Base-by-base conservation (phyloP, 1,140 invertebrate species). In the Goniozus legneri region DNA sequence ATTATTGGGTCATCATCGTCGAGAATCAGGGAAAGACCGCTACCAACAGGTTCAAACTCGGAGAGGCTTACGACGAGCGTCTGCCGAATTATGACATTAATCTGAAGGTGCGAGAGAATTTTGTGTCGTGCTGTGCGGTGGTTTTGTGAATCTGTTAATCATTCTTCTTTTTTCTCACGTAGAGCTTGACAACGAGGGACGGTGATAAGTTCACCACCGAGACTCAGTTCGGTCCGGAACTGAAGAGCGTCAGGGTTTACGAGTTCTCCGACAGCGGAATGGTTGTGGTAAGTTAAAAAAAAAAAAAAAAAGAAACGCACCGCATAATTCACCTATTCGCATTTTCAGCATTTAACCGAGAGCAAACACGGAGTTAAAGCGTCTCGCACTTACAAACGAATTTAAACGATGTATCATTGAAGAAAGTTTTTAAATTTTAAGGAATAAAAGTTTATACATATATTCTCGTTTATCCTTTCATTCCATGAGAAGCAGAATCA, bases 171-270 rank as follows among this genome's bases (percentile, higher is more conserved):
- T 21, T 33, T 21, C 7, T 37, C 24, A 62, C 60, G 30, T 56
- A 76, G 73, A 73, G 65, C 54, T 40, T 73, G n/a, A 67, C 71
- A 4, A 67, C 59, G n/a, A 50, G 54, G 33, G 63, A 69, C 12
- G 71, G 69, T n/a, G 56, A 73, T 32, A 63, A 57, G 43, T 64
- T 71, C 39, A 65, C 52, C 19, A 67, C 65, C 8, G 65, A 62
- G 20, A 64, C 65, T 12, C 56, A 68, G 34, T 48, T 66, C 20
- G 42, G 49, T 18, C 60, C 59, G 18, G 62, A 50, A 12, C 46
- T 61, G 30, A 62, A 65, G 49, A 55, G 61, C 14, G 52, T 60
- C 24, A 56, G 70, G 40, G 34, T 59, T 39, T 76, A 73, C 40
- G 63, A 74, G 48, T 74, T 76, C 43, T 65, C 56, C 13, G 66